Conservation (phyloP, 2,797 vertebrate species). For the Carduelis carduelis region DNA sequence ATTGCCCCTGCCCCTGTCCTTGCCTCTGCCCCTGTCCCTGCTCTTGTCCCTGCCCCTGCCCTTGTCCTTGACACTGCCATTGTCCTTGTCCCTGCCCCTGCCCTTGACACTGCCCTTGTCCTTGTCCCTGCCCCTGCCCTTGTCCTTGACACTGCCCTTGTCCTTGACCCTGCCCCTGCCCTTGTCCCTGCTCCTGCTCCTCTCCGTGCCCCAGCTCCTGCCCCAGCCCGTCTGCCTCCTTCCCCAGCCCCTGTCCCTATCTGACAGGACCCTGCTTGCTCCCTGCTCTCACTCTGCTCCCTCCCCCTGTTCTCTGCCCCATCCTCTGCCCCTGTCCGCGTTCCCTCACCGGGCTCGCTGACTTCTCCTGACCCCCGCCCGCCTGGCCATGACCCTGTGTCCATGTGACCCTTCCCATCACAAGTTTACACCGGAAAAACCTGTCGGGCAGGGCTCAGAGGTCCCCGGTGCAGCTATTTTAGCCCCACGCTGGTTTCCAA, state of each 20-base stretch:
- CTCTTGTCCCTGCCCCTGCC: neutral
- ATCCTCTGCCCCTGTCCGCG: too few species aligned
- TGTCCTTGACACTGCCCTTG: fast-evolving
- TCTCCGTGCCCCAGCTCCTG: neutral
- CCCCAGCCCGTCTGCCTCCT: fast-evolving
- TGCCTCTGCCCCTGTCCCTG: fast-evolving
- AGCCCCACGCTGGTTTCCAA: neutral
- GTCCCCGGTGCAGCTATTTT: neutral
- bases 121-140: neutral
- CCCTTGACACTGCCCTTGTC: fast-evolving
- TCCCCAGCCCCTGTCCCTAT: neutral
- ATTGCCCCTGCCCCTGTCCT: fast-evolving
- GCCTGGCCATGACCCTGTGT: neutral
- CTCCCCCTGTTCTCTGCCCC: neutral
- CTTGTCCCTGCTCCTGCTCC: neutral
- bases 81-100: fast-evolving
- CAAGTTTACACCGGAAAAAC: neutral
- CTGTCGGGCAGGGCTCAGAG: fast-evolving
- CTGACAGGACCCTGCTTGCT: neutral
- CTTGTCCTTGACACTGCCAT: too few species aligned
- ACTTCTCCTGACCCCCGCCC: neutral
- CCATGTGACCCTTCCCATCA: neutral
- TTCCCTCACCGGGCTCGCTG: neutral
- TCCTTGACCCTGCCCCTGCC: too few species aligned
- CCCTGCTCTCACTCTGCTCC: neutral